A percentile compares a stretch with the other conserved stretches of the same genome.
phyloP scores from a whole-genome alignment of 2,888 invertebrate species.

The Balanococcus diminutus region DNA sequence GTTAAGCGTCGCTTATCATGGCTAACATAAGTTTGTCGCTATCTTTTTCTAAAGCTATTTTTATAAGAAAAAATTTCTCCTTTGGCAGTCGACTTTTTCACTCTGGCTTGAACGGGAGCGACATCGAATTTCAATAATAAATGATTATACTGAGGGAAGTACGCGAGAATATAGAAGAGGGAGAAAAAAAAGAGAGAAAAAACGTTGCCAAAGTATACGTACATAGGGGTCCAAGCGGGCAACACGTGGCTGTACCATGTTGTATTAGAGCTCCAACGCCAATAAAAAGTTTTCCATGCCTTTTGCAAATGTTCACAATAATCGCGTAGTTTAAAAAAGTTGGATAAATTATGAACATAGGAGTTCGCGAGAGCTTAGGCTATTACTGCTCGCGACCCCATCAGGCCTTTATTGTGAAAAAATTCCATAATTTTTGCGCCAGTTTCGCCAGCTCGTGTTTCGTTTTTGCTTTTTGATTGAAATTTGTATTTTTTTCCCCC shows the following conservation, averaged over 20 bases:
- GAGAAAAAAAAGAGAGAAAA: not conserved
- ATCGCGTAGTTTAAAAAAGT: slow-evolving; percentile 37
- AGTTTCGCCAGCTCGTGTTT: not conserved
- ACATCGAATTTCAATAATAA: slow-evolving; percentile 26
- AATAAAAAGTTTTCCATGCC: slow-evolving; percentile 19
- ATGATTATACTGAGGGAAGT: not conserved
- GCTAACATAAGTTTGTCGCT: slow-evolving; percentile 16
- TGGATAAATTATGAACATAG: not conserved
- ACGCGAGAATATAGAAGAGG: not conserved
- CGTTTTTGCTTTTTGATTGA: not conserved
- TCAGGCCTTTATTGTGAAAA: not conserved
- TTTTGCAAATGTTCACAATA: slow-evolving; percentile 28
- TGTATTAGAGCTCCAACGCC: slow-evolving; percentile 15
- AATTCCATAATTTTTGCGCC: not conserved
- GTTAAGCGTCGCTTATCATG: slow-evolving; percentile 3
- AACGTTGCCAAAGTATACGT: not conserved
- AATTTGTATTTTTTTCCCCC: not conserved
- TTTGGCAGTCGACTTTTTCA: not conserved
- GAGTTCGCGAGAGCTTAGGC: not conserved
- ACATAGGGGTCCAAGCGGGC: slow-evolving; percentile 1
- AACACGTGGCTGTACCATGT: slow-evolving; percentile 23
- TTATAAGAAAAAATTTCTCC: not conserved
- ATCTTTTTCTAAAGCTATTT: not conserved
- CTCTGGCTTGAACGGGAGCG: too few species aligned
- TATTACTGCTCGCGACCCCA: not conserved